Conservation (phyloP, 2,888 invertebrate species). For the Volucella zonaria region DNA sequence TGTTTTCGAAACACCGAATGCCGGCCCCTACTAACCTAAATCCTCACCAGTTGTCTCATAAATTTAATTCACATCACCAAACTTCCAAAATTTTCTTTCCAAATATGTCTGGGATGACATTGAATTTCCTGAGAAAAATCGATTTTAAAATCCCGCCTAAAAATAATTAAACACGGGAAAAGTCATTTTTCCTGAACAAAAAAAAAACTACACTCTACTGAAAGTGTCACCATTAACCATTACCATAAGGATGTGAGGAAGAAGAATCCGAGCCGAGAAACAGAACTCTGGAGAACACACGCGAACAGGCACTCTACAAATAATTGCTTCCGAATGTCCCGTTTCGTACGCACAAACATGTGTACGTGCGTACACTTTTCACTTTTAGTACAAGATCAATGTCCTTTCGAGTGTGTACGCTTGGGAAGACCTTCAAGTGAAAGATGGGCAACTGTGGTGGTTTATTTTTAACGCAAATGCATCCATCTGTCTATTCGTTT, state of each 20-base stretch:
- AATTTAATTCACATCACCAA: conserved; percentile 55
- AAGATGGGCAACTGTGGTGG: conserved; percentile 67
- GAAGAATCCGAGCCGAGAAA: conserved; percentile 21
- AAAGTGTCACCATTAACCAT: conserved; percentile 72
- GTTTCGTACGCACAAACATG: conserved; percentile 57
- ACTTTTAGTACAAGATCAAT: conserved; percentile 66
- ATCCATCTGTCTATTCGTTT: conserved; percentile 72
- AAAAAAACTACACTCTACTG: conserved; percentile 59
- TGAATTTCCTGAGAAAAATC: conserved; percentile 72
- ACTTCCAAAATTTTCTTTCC: conserved; percentile 14
- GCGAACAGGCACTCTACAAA: conserved; percentile 74
- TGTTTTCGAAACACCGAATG: conserved; percentile 14
- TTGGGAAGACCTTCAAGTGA: conserved; percentile 66
- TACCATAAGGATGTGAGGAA: conserved; percentile 68
- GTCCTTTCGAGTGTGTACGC: conserved; percentile 72
- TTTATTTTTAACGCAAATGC: conserved; percentile 74
- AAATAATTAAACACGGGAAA: conserved; percentile 53
- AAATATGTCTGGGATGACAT: conserved; percentile 51
- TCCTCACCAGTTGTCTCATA: conserved; percentile 66
- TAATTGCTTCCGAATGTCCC: conserved; percentile 81
- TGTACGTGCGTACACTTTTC: conserved; percentile 23
- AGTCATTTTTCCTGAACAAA: conserved; percentile 14
- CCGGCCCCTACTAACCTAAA: conserved; percentile 70
- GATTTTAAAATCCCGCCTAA: conserved; percentile 62
- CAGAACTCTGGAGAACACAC: background rate